phyloP scores from a whole-genome alignment of 2,888 invertebrate genomes.

The Erebia epiphron region DNA sequence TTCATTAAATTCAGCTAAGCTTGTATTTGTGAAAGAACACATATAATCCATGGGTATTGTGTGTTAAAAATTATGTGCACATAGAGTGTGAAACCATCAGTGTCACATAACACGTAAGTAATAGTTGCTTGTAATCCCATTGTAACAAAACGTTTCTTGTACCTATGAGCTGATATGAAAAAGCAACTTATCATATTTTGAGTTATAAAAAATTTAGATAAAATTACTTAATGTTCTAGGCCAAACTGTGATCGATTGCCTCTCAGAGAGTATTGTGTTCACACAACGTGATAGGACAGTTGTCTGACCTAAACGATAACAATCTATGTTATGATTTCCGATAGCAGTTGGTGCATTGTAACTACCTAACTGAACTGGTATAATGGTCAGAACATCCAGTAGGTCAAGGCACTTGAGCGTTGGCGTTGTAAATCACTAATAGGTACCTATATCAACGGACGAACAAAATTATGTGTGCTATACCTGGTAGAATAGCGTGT shows the following conservation, averaged over 20 bases:
- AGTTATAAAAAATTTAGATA: no score
- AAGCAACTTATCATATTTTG: no score
- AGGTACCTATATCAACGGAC: conserved; percentile 12
- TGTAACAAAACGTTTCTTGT: no score
- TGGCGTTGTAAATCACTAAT: conserved; percentile 4
- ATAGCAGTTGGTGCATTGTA: conserved; percentile 5
- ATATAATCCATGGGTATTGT: no score
- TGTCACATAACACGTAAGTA: no score
- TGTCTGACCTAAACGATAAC: conserved; percentile 9
- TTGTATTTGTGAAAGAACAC: no score
- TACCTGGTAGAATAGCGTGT: conserved; percentile 2
- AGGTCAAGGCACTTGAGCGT: conserved; percentile 11
- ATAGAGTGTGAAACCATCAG: no score
- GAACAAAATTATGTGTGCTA: neutral
- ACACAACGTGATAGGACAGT: conserved; percentile 15
- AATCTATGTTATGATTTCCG: conserved; percentile 12
- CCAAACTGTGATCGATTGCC: conserved; percentile 5
- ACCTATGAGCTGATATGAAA: no score
- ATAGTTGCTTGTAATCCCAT: no score
- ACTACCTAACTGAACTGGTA: neutral
- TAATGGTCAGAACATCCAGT: conserved; percentile 14
- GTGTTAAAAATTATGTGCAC: no score
- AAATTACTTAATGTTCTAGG: no score
- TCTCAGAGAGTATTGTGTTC: neutral
- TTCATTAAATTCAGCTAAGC: no score